phyloP scores from a whole-genome alignment of 2,888 invertebrate genomes.

The Campaea margaritaria region DNA sequence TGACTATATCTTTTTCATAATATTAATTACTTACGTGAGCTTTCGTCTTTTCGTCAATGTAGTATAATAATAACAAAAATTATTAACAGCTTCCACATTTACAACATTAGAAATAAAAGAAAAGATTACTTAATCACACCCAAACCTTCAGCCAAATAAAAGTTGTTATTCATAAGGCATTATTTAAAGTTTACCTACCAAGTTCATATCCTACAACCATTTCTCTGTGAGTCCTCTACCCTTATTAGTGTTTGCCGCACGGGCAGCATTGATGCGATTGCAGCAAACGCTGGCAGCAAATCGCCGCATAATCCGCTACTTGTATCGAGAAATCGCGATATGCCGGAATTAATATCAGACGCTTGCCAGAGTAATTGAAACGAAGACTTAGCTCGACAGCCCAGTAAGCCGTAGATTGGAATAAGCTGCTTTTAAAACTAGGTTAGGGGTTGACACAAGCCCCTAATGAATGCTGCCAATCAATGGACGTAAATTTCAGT shows the following conservation, averaged over 20 bases:
- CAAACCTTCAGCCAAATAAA: not conserved
- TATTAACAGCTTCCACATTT: too few species aligned
- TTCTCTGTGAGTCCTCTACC: too few species aligned
- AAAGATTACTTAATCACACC: not conserved
- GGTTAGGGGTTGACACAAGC: not conserved
- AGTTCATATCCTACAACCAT: constrained; percentile 6
- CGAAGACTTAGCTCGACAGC: constrained; percentile 68
- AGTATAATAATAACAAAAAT: too few species aligned
- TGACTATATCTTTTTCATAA: too few species aligned
- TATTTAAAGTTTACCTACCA: not conserved
- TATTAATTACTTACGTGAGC: too few species aligned
- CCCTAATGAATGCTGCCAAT: too few species aligned
- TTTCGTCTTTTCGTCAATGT: too few species aligned
- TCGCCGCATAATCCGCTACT: constrained; percentile 78
- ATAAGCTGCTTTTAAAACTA: constrained; percentile 37
- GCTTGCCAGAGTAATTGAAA: constrained; percentile 74
- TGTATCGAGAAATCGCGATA: constrained; percentile 75
- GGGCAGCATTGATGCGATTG: constrained; percentile 70
- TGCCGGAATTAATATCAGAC: constrained; percentile 76
- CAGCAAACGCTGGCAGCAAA: constrained; percentile 68
- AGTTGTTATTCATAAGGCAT: not conserved
- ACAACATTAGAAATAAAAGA: not conserved
- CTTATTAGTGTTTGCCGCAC: constrained; percentile 55
- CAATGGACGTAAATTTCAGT: too few species aligned
- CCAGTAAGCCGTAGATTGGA: constrained; percentile 49